These are phyloP conservation scores for Lepidothrix coronata DNA, from an alignment of 2,113 vertebrate species.

Conservation along the genomic window DNA sequence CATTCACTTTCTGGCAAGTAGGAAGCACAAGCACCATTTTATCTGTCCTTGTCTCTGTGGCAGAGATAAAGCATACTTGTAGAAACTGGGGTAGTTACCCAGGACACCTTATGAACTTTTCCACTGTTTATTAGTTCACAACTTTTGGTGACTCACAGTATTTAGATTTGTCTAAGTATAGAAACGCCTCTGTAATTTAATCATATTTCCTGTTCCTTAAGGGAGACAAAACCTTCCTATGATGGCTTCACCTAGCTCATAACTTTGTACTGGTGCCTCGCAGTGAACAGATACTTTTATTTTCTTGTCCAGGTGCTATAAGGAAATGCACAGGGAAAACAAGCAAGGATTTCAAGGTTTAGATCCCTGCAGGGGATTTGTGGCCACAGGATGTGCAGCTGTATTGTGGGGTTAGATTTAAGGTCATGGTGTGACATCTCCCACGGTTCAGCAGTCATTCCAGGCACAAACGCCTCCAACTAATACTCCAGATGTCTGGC, in stretches of 20 bases:
- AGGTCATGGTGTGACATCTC: neutral
- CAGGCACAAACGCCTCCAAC: neutral
- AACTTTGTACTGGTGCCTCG: neutral
- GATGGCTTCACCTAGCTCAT: neutral
- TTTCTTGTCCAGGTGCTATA: neutral
- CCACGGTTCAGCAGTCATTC: neutral
- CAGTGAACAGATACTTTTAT: neutral
- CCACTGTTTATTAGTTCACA: neutral
- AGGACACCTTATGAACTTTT: neutral
- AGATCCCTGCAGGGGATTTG: neutral
- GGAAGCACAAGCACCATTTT: neutral
- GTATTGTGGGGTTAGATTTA: neutral
- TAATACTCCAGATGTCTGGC: conserved; percentile 25
- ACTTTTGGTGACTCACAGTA: neutral
- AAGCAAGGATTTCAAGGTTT: neutral
- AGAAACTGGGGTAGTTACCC: neutral
- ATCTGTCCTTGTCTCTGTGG: neutral
- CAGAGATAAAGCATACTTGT: neutral
- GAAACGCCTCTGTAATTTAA: neutral
- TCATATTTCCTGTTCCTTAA: neutral
- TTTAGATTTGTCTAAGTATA: neutral
- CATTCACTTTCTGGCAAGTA: neutral
- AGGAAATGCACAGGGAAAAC: neutral
- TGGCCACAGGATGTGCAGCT: conserved; percentile 17
- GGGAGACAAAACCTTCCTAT: neutral